phyloP scores from a whole-genome alignment of 1,140 invertebrate genomes.

The Lepidurus apus region DNA sequence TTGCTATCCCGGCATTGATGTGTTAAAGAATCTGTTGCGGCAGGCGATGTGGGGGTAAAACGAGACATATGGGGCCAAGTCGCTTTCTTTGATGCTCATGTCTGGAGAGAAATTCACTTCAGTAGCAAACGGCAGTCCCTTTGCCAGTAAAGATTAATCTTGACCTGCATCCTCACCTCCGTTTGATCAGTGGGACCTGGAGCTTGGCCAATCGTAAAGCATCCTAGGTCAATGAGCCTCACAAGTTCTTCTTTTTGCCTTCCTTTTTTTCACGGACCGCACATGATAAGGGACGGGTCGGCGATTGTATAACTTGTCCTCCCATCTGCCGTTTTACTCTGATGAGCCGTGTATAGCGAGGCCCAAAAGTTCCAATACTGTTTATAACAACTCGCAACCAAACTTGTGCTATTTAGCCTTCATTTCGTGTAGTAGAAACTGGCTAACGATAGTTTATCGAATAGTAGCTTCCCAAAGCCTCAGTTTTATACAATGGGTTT shows the following conservation, averaged over 20 bases:
- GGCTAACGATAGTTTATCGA: not conserved
- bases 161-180: not conserved
- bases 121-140: not conserved
- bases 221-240: not conserved
- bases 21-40: slow-evolving; percentile 14
- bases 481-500: too few species aligned
- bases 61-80: not conserved
- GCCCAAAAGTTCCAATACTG: too few species aligned
- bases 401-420: not conserved
- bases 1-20: not conserved
- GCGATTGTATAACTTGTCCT: not conserved
- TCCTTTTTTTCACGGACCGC: not conserved
- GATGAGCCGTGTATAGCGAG: not conserved
- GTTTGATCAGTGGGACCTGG: not conserved
- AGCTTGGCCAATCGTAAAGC: not conserved
- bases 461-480: not conserved
- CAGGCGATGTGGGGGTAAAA: not conserved
- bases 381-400: too few species aligned
- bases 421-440: not conserved
- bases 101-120: not conserved
- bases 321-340: not conserved
- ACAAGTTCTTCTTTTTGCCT: not conserved
- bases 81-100: not conserved
- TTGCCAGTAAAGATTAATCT: slow-evolving; percentile 18
- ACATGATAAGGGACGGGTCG: not conserved